Evolutionary conservation across 2,113 vertebrate genomes (phyloP), one percentile per base, ranked within the genome.

Genomic region (Megatriorchis doriae): DNA sequence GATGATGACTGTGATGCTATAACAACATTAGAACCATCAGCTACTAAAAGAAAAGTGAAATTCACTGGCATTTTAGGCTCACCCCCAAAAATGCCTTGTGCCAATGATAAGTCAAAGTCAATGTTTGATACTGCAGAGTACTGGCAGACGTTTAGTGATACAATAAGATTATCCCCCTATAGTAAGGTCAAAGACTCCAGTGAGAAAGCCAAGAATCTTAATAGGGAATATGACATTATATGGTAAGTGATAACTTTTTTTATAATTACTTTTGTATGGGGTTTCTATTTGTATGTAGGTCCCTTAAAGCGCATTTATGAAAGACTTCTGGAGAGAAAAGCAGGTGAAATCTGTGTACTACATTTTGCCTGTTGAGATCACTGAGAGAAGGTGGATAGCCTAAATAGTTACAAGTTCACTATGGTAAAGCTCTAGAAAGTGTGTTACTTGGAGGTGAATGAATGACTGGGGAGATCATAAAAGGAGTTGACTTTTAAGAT

Each of bases 11-110:
- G 43, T 90, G 75, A 38, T 26, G 65, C 93, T 7, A 1, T 81
- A 42, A 63, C 92, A 59, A 74, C 81, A 6, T 79, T 91, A 40
- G 36, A 96, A 52, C 81, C 73, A 68, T 80, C 74, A 32, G 23
- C 87, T 63, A 78, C 79, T 6, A 98, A 98, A 72, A 91, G 95
- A 82, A 98, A 97, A 96, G 78, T 94, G 17, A 75, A 96, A 66
- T 96, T 97, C 59, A 92, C 96, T 48, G 97, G 96, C 12, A 52
- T 95, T 52, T 88, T 96, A 5, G 70, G 97, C 10, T 98, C 98
- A 3, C 98, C 98, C 25, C 89, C 97, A 8, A 98, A 92, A 90
- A 94, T 91, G 11, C 25, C 84, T n/a, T 90, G 91, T 5, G 14
- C 16, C 43, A 68, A 19, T 27, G 77, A 72, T 20, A 81, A 93